Evolutionary conservation across 2,888 invertebrate genomes (phyloP), one percentile per base, ranked within the genome.

Genomic region (Volucella bombylans): DNA sequence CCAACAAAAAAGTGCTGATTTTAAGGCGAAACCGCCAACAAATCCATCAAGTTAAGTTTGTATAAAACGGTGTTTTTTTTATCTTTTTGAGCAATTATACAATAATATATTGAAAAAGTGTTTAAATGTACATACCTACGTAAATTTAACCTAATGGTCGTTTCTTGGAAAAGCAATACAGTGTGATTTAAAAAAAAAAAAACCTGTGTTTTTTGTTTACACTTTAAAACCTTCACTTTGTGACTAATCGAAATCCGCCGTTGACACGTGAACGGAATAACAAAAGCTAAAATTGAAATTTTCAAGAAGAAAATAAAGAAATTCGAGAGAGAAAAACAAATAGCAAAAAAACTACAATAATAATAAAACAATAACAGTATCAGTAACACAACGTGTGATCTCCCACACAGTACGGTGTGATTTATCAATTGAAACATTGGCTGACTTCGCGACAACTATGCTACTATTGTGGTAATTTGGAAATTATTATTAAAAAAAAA

Each of bases 381-480:
- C 12, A 23, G 23, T 8, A 23, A 50, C 41, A 65, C 8, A 69
- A 67, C 39, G 61, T 73, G 62, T 74, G 76, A 74, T 64, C 49
- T 64, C 38, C 43, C 45, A 47, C 6, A 31, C 31, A 31, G 31
- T 31, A 8, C 52, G 62, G 57, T 67, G 64, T 54, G 71, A 72
- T 73, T 31, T 74, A 73, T 71, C 65, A 81, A 81, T 69, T 69
- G 64, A 73, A 31, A 69, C 59, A 71, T 81, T 61, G 62, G 68
- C 74, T 61, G 68, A 61, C 62, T 57, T 68, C 68, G 78, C 45
- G 57, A 68, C 73, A 82, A 47, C 62, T 78, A 82, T 82, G 80
- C 62, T 74, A 57, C 47, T 74, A 57, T 81, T 74, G 82, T 82
- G 82, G 82, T 82, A 79, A 82, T 73, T 82, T 82, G 45, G 50